Base-by-base conservation (phyloP, 1,140 invertebrate species). In the Pomacea maculata region DNA sequence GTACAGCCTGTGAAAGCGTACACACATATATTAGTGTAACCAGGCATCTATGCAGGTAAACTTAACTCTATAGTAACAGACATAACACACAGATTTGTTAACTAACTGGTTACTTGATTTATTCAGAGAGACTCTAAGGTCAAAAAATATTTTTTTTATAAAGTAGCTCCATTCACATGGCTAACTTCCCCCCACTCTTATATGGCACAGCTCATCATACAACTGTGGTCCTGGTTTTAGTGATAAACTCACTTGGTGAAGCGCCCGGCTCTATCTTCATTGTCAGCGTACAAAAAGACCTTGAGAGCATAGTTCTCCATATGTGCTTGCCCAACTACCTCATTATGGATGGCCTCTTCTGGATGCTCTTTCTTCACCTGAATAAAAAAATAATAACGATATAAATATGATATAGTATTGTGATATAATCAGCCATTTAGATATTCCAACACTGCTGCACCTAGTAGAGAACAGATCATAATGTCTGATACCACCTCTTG, bases 291-390 rank as follows among this genome's bases (percentile, higher is more conserved):
- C 11, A 95, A 89, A 91, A 99, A 99, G 1, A 99, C 91, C 91
- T 96, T 97, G 0, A 98, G 90, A 19, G 97, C 97, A 94, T 98
- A 97, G 91, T 99, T 97, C 92, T 99, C 98, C 74, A 99, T 93
- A 90, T 99, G 95, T 15, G 98, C 97, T 91, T 99, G 97, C 15
- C 97, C 98, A 76, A 96, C 96, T 45, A 98, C 93, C 82, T 99
- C 97, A 92, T 95, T 97, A 15, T 94, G 95, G 68, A 99, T 94
- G 0, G 97, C 90, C 84, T 94, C 93, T 82, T 93, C 92, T 54
- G 87, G 0, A 52, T 78, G 65, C 34, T 78, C 65, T 67, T 78
- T 78, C 67, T 78, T 78, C 52, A 78, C 19, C 77, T 78, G 67
- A 68, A 63, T 68, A 65, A 57, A 80, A 19, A 34, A 21, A 70